phyloP scores from a whole-genome alignment of 2,888 invertebrate species.

The Girardia tigrina region DNA sequence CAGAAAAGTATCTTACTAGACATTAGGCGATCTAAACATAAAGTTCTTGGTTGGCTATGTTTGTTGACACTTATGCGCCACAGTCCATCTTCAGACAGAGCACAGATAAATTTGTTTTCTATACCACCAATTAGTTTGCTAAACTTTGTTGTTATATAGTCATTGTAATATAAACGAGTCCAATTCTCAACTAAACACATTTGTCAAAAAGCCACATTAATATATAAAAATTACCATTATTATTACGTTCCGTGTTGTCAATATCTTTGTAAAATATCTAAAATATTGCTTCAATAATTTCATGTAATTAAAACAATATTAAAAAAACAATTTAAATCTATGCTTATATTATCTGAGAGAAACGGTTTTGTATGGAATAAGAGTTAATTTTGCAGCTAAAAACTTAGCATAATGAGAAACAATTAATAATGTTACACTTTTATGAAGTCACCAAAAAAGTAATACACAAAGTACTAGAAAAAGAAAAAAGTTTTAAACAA shows the following conservation, averaged over 20 bases:
- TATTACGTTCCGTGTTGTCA: background rate
- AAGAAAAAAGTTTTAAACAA: no score
- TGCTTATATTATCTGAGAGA: no score
- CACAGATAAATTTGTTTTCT: constrained; percentile 3
- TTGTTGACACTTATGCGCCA: background rate
- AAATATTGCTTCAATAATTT: no score
- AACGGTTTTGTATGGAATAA: no score
- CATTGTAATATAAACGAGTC: background rate
- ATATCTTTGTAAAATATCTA: background rate
- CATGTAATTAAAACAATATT: no score
- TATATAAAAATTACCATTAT: background rate
- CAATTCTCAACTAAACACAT: background rate
- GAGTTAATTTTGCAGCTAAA: no score
- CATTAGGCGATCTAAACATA: background rate
- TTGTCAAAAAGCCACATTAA: background rate
- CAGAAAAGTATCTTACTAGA: no score
- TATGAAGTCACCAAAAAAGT: no score
- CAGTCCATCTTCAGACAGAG: background rate
- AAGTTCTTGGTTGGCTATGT: background rate
- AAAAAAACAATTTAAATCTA: no score
- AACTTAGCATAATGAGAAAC: no score
- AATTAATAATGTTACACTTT: no score
- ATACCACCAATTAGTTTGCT: background rate
- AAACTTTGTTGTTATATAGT: background rate
- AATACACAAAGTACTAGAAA: no score